Evolutionary conservation across 2,113 vertebrate species (phyloP).

Genomic region (Thunnus maccoyii): DNA sequence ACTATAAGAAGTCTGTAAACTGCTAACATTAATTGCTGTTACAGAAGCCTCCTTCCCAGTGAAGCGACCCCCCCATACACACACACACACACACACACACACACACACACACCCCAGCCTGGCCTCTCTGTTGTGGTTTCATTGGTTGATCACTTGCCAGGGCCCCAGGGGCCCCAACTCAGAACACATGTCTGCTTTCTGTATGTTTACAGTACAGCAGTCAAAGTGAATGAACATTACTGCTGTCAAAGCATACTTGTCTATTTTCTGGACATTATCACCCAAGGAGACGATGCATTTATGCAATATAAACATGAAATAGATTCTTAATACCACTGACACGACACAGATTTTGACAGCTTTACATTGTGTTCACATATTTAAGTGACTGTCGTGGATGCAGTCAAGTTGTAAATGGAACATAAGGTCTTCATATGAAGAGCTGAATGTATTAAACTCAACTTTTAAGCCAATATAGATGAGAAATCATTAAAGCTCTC

Average conservation of each 20-base stretch:
- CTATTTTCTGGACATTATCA: constrained; percentile 61
- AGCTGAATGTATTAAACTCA: background rate
- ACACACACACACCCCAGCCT: constrained; percentile 43
- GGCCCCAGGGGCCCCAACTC: constrained; percentile 75
- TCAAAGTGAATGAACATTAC: constrained; percentile 71
- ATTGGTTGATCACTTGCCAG: constrained; percentile 76
- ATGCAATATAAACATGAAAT: constrained; percentile 40
- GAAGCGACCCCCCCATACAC: constrained; percentile 46
- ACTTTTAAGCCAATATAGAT: background rate
- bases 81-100: constrained; percentile 25
- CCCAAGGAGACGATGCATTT: constrained; percentile 36
- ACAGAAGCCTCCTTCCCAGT: constrained; percentile 61
- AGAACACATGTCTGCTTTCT: constrained; percentile 80
- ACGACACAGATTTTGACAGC: constrained; percentile 27
- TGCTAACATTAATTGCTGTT: constrained; percentile 74
- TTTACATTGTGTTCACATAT: constrained; percentile 5
- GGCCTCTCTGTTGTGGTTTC: constrained; percentile 80
- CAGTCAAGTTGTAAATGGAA: background rate
- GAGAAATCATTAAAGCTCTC: background rate
- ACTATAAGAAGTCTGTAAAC: constrained; percentile 68
- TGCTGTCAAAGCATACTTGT: constrained; percentile 63
- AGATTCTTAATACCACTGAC: constrained; percentile 29
- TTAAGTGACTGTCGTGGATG: constrained; percentile 2
- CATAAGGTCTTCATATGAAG: too few relatives aligned
- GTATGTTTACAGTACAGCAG: constrained; percentile 75